These are phyloP conservation scores for Psophia crepitans DNA, from an alignment of 2,113 vertebrate genomes.

Conservation along the genomic window DNA sequence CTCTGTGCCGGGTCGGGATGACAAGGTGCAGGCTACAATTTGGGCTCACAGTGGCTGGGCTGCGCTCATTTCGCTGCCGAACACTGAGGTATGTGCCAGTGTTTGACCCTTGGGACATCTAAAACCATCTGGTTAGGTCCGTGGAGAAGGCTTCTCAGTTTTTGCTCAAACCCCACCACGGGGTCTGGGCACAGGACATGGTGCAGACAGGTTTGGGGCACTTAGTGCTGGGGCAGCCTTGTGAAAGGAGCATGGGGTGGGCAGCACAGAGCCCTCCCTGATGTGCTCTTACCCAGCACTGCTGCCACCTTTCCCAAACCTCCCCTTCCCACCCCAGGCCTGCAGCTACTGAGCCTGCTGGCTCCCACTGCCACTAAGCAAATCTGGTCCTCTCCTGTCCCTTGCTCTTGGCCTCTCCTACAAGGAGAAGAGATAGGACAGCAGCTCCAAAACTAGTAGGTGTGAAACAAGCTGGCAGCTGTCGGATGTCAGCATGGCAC, in stretches of 20 bases:
- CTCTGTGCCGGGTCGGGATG: background rate
- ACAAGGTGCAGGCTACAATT: background rate
- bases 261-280: background rate
- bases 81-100: background rate
- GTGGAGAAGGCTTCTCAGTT: background rate
- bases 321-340: background rate
- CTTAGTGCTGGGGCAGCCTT: background rate
- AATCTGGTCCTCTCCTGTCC: background rate
- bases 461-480: background rate
- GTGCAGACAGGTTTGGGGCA: background rate
- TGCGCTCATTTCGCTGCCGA: background rate
- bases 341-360: background rate
- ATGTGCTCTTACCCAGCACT: background rate
- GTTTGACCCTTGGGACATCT: background rate
- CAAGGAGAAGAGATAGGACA: background rate
- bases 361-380: background rate
- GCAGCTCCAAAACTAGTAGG: background rate
- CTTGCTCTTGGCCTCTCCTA: background rate
- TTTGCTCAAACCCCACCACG: background rate
- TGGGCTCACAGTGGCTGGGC: background rate
- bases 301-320: background rate
- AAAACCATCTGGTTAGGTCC: background rate
- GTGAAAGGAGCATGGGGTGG: background rate
- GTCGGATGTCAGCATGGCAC: background rate
- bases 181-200: fast-evolving